A percentile compares a stretch with the other conserved stretches of the same genome.
Evolutionary conservation across 2,888 invertebrate species (phyloP).

Genomic region (Acleris cristana): DNA sequence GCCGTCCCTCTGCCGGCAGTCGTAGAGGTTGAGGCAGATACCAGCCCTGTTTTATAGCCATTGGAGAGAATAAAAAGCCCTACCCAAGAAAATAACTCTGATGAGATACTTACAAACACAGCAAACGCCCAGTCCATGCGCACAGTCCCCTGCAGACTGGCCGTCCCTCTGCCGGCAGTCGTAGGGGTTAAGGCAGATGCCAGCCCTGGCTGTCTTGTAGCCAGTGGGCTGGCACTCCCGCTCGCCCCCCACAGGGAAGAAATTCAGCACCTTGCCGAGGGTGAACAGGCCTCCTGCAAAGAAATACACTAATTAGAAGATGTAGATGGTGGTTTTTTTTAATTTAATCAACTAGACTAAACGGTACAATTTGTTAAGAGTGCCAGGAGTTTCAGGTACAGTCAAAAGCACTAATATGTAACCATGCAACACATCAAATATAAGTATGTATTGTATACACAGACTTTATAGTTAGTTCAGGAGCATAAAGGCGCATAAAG

Average conservation of each 20-base stretch:
- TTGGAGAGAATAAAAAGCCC: too few species aligned
- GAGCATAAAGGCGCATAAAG: too few species aligned
- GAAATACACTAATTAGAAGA: background rate
- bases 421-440: too few species aligned
- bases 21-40: conserved; percentile 6
- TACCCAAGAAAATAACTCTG: background rate
- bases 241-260: conserved; percentile 93
- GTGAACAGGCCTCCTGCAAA: conserved; percentile 61
- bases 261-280: conserved; percentile 87
- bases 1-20: background rate
- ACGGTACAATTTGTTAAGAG: too few species aligned
- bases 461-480: too few species aligned
- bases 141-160: background rate
- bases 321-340: background rate
- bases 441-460: too few species aligned
- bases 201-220: conserved; percentile 85
- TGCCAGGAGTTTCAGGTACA: too few species aligned
- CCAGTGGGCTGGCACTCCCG: conserved; percentile 90
- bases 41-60: conserved; percentile 83
- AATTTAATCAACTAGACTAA: too few species aligned
- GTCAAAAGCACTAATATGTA: too few species aligned
- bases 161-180: conserved; percentile 2
- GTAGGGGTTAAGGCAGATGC: conserved; percentile 10
- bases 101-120: background rate
- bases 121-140: background rate